Conservation (phyloP, 2,113 vertebrate species). For the Eurystomus gularis region DNA sequence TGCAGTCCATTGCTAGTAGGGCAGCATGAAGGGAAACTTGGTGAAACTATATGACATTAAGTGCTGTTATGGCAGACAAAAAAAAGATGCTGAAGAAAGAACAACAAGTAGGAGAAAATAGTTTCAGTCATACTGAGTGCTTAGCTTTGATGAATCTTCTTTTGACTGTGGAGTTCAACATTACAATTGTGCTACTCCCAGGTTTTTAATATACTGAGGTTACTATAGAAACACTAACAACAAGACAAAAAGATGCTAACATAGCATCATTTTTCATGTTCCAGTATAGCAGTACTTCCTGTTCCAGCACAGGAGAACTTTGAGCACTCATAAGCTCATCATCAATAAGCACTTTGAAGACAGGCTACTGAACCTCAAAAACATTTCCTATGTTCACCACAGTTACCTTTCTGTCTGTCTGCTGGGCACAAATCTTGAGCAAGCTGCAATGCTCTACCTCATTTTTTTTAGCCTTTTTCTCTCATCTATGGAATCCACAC, state of each 20-base stretch:
- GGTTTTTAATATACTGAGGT: background rate
- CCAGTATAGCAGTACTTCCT: background rate
- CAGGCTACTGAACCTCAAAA: background rate
- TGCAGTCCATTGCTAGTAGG: background rate
- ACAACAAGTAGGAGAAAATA: background rate
- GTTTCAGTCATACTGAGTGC: background rate
- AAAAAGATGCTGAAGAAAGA: background rate
- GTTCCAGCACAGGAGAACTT: background rate
- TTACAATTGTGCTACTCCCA: background rate
- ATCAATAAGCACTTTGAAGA: background rate
- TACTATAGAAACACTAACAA: background rate
- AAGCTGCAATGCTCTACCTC: background rate
- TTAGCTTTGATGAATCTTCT: background rate
- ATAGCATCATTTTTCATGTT: background rate
- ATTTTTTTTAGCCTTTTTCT: slow-evolving; percentile 36
- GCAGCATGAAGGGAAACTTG: background rate
- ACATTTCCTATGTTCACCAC: background rate
- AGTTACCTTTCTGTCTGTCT: background rate
- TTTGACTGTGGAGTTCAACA: background rate
- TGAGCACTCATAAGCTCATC: background rate
- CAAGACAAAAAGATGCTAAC: background rate
- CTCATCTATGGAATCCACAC: slow-evolving; percentile 29
- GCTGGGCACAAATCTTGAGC: slow-evolving; percentile 18
- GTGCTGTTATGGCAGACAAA: background rate
- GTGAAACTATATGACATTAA: background rate